phyloP scores from a whole-genome alignment of 2,888 invertebrate genomes.

The Cephus pygmeus region DNA sequence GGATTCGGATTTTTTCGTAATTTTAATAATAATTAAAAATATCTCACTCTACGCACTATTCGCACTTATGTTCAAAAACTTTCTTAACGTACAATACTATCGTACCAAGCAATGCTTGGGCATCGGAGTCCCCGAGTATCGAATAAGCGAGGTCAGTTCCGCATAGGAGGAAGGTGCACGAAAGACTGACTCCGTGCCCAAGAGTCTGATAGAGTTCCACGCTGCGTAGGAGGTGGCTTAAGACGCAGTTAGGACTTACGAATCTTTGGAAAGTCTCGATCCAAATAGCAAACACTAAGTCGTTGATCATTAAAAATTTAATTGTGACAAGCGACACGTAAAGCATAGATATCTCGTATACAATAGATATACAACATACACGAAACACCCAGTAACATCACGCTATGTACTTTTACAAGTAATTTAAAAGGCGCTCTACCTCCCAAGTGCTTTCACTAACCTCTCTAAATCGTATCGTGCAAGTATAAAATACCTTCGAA shows the following conservation, averaged over 20 bases:
- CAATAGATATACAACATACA: too few species aligned
- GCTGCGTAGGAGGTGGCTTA: constrained; percentile 16
- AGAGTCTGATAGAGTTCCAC: constrained; percentile 14
- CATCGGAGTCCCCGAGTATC: constrained; percentile 15
- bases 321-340: not conserved
- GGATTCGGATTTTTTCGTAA: not conserved
- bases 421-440: not conserved
- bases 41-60: not conserved
- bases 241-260: constrained; percentile 1
- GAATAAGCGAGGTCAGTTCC: constrained; percentile 39
- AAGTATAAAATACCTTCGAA: not conserved
- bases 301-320: not conserved
- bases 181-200: constrained; percentile 35
- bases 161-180: constrained; percentile 37
- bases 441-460: not conserved
- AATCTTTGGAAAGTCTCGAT: not conserved
- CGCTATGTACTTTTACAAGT: too few species aligned
- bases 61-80: not conserved
- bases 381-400: too few species aligned
- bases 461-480: not conserved
- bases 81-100: not conserved
- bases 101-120: constrained; percentile 9
- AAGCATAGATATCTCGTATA: not conserved
- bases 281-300: not conserved
- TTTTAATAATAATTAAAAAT: not conserved